These are phyloP conservation scores for Xiphophorus maculatus DNA, from an alignment of 2,113 vertebrate genomes.

Conservation along the genomic window DNA sequence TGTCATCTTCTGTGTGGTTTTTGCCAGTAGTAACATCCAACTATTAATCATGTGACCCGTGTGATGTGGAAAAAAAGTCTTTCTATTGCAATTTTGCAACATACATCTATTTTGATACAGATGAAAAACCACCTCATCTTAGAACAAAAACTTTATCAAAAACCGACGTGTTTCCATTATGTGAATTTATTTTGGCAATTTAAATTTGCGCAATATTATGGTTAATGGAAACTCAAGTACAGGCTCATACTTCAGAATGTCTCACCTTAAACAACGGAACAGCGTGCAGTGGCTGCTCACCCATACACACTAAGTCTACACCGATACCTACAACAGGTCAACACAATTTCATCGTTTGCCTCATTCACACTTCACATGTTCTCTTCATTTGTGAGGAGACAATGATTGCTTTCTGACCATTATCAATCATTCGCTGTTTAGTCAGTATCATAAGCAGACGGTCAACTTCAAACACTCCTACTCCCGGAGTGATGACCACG, in stretches of 20 bases:
- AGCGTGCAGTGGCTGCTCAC: constrained; percentile 94
- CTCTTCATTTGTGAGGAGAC: background rate
- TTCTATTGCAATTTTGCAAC: too few relatives aligned
- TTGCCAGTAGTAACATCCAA: too few relatives aligned
- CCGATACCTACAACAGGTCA: constrained; percentile 86
- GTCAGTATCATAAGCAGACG: constrained; percentile 98
- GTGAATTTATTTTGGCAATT: too few relatives aligned
- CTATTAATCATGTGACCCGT: too few relatives aligned
- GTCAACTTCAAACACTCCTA: constrained; percentile 96
- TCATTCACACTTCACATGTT: background rate
- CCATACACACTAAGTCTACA: constrained; percentile 97
- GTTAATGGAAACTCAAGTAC: too few relatives aligned
- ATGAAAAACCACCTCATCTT: too few relatives aligned
- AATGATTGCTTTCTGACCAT: constrained; percentile 78
- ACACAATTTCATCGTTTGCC: background rate
- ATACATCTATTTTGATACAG: too few relatives aligned
- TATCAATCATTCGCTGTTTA: constrained; percentile 99
- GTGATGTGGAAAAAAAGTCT: too few relatives aligned
- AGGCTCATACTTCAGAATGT: background rate
- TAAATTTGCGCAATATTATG: too few relatives aligned
- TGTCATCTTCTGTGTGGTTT: too few relatives aligned
- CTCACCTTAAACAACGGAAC: constrained; percentile 95
- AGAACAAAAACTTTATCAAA: too few relatives aligned
- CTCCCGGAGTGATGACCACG: constrained; percentile 95
- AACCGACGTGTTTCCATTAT: too few relatives aligned